These are phyloP conservation scores for Luidia sarsii DNA, from an alignment of 53 echinoderm and acorn worm genomes.

Conservation along the genomic window DNA sequence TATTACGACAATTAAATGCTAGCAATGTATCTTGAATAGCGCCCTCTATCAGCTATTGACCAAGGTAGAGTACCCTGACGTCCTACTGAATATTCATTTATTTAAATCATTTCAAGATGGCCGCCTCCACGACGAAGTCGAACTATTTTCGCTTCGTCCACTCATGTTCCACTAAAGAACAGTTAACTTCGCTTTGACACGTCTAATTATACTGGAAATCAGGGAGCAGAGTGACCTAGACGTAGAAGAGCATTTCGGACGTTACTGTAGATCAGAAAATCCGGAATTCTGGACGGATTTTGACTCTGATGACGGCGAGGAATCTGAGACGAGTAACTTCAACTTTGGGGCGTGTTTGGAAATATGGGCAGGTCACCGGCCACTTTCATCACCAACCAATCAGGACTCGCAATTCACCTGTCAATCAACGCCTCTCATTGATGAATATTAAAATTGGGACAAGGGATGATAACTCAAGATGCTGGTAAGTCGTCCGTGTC, in stretches of 20 bases:
- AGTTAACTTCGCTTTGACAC: no score
- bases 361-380: not conserved
- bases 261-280: not conserved
- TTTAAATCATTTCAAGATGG: not conserved
- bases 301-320: constrained; percentile 3
- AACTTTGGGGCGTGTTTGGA: constrained; percentile 7
- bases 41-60: no score
- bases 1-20: no score
- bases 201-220: not conserved
- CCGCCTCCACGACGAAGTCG: not conserved
- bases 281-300: constrained; percentile 18
- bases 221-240: not conserved
- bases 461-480: not conserved
- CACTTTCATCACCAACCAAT: constrained; percentile 11
- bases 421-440: not conserved
- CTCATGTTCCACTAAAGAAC: no score
- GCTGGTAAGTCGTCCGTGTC: constrained; percentile 11
- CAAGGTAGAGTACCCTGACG: no score
- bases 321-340: no score
- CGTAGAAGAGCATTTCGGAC: not conserved
- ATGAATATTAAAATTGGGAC: not conserved
- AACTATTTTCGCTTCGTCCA: no score
- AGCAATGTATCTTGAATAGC: not conserved
- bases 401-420: not conserved
- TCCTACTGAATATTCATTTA: constrained; percentile 11